Evolutionary conservation across 2,797 vertebrate species (phyloP).

Genomic region (Mus spretus): DNA sequence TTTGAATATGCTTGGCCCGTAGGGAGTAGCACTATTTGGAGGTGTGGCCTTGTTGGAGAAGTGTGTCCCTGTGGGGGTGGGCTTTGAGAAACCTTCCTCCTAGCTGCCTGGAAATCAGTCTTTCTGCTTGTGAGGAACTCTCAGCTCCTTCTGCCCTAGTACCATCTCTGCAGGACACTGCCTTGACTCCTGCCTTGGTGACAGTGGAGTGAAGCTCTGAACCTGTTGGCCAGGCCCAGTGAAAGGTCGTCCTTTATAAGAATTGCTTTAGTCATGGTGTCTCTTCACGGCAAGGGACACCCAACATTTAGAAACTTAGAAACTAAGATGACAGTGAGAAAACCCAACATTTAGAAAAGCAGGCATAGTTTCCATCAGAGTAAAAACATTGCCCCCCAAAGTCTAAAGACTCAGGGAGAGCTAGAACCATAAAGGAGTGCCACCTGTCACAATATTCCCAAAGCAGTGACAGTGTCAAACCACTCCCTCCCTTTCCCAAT

Average conservation of each 20-base stretch:
- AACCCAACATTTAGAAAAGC: neutral
- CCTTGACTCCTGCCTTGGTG: neutral
- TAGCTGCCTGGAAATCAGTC: neutral
- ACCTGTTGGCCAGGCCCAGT: neutral
- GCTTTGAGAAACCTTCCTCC: neutral
- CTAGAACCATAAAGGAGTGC: neutral
- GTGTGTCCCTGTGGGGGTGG: neutral
- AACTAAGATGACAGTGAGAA: neutral
- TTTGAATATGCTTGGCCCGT: neutral
- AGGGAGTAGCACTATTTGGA: neutral
- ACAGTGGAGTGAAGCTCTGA: neutral
- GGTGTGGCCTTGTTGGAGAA: neutral
- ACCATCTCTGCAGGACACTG: neutral
- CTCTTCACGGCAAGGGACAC: neutral
- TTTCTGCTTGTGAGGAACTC: neutral
- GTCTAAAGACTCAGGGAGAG: neutral
- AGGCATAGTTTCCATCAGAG: neutral
- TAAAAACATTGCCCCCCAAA: neutral
- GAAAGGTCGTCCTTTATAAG: neutral
- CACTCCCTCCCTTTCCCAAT: neutral
- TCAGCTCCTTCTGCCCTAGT: neutral
- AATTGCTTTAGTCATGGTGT: neutral
- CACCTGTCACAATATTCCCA: neutral
- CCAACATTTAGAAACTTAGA: too few relatives aligned
- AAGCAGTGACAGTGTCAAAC: neutral